phyloP scores from a whole-genome alignment of 2,113 vertebrate genomes.

The Chamaea fasciata region DNA sequence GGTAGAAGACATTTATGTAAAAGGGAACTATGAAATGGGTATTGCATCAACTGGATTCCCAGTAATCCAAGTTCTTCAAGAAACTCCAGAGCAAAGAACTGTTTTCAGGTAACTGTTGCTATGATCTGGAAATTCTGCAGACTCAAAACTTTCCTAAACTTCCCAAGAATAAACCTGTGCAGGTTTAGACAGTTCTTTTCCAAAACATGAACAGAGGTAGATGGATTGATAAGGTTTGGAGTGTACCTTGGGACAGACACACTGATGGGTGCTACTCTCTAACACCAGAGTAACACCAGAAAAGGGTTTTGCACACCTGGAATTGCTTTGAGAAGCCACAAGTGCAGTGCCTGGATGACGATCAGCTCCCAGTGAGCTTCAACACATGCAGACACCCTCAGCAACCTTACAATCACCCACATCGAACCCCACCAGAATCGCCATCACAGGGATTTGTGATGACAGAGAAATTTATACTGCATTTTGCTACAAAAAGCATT shows the following conservation, averaged over 20 bases:
- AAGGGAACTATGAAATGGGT: slow-evolving; percentile 10
- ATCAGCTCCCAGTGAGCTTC: neutral
- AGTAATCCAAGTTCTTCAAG: neutral
- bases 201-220: rapidly evolving
- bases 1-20: slow-evolving; percentile 6
- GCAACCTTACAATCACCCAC: neutral
- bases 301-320: neutral
- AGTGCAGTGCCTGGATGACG: neutral
- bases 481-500: neutral
- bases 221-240: neutral
- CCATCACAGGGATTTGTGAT: neutral
- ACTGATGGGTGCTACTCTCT: neutral
- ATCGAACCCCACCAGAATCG: neutral
- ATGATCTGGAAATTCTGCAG: neutral
- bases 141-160: neutral
- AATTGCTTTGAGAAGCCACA: neutral
- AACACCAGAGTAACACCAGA: neutral
- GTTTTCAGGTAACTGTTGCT: neutral
- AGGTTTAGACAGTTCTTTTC: neutral
- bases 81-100: neutral
- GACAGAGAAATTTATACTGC: neutral
- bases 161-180: neutral
- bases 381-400: neutral
- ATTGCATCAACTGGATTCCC: slow-evolving; percentile 17
- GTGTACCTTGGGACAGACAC: neutral